Evolutionary conservation across 30 jellyfish, hydroid and myxozoan genomes (phyloP), one percentile per base, ranked within the genome.

Genomic region (Nemopilema nomurai): DNA sequence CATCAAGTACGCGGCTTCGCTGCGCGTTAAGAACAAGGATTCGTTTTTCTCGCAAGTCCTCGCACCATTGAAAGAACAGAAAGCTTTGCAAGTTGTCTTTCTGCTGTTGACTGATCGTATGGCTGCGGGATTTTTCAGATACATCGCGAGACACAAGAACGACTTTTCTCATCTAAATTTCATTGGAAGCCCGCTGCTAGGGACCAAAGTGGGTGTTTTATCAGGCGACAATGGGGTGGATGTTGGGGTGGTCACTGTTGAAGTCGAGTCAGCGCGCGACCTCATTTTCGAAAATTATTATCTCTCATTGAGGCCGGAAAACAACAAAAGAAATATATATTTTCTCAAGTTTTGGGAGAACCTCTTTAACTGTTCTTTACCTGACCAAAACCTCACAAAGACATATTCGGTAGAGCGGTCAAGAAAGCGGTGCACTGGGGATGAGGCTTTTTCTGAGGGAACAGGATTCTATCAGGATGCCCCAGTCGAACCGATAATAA

Each of bases 401-500:
- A 19, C 26, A 8, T 7, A 18, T 16, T 9, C 28, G 30, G 1
- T 8, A 6, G 13, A 6, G 13, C 6, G 13, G 13, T 23, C 50
- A 26, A 49, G 27, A 63, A 28, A 25, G 8, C 71, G 28, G 25
- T 74, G 87, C 51, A 16, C 23, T 21, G 85, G 79, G 16, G 50
- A 53, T 9, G 84, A 67, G n/a, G 51, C 57, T 21, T 30, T 90
- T 1, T 31, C 41, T 23, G 86, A 74, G 28, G 94, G 85, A 23
- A 69, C 3, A 67, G 88, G 81, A 13, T 92, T 32, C 52, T 86
- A 41, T 53, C 51, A 65, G 71, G 62, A 67, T 28, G 90, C 93
- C 1, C 95, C 98, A 0, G 98, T 92, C 49, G 23, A 71, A 64
- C 95, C 96, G 7, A 84, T 92, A 1, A 92, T 92, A 17, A 77